Base-by-base conservation (phyloP, 2,888 invertebrate species). In the Lottia scabra region DNA sequence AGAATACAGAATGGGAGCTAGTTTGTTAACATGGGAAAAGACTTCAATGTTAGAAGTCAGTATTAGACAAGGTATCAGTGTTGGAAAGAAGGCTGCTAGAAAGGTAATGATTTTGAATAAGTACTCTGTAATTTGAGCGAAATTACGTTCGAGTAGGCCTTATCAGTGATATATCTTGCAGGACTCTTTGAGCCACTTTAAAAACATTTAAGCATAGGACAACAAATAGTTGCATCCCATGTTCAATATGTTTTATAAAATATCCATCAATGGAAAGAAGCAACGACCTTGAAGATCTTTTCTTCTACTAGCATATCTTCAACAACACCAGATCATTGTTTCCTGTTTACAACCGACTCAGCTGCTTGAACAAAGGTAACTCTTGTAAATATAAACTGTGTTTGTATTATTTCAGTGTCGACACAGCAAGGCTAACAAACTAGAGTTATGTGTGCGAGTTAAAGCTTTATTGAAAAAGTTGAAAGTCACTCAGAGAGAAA, bases 31-130 rank as follows among this genome's bases (percentile, higher is more conserved):
- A 12, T 77, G 77, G 77, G 73, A 77, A 26, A 65, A 71, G 13
- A 75, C 67, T 15, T 75, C 75, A 38, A 73, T 77, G 70, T 43
- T 77, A 44, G 75, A 77, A 64, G 77, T 77, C 2, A 64, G 69
- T 13, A 65, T 77, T 3, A 66, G 71, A 13, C 72, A 73, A 30
- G 67, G 71, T 44, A 63, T 75, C 5, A 30, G 16, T 45, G 65
- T 73, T 4, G 73, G 67, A n/a, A 75, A 75, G 56, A 75, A 75
- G 63, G 73, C 73, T 16, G 30, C 69, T 44, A 75, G 67, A 65
- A 43, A 65, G 68, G 77, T 75, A 13, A 68, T 73, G 44, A 38
- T 44, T 15, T n/a, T 15, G 4, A 68, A n/a, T 30, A 19, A n/a
- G 8, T n/a, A n/a, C n/a, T n/a, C n/a, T n/a, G n/a, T n/a, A n/a